A percentile compares a stretch with the other conserved stretches of the same genome.
Conservation (phyloP, 2,888 invertebrate species). For the Drosophila recens region DNA sequence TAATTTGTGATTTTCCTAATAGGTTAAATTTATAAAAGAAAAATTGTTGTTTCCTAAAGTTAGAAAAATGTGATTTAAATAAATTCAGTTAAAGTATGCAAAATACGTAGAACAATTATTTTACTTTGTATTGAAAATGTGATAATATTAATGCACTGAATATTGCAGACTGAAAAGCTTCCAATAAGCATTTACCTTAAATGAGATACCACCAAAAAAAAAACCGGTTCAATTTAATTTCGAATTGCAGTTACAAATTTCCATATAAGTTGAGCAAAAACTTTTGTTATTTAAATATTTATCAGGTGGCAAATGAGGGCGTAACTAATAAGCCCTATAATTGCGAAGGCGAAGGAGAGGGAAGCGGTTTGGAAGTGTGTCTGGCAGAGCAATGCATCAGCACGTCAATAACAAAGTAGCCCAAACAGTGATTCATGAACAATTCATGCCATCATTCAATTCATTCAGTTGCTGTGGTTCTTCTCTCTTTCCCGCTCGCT, state of each 20-base stretch:
- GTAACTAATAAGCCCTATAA: slow-evolving; percentile 5
- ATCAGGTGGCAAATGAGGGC: slow-evolving; percentile 8
- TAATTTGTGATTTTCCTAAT: no score
- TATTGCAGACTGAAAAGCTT: background rate
- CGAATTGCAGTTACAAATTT: background rate
- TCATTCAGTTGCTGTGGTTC: slow-evolving; percentile 19
- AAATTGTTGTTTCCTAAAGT: background rate
- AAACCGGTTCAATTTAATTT: slow-evolving; percentile 5
- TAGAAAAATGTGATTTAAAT: background rate
- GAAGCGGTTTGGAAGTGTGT: background rate
- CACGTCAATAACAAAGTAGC: slow-evolving; percentile 8
- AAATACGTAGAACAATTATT: background rate
- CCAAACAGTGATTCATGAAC: slow-evolving; percentile 29
- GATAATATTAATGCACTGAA: background rate
- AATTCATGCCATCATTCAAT: slow-evolving; percentile 20
- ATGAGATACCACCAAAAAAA: background rate
- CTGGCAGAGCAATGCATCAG: background rate
- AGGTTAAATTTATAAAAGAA: no score
- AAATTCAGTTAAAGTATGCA: background rate
- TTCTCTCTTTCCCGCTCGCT: background rate
- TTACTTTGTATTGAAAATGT: background rate
- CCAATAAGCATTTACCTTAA: background rate
- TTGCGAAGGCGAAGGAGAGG: background rate
- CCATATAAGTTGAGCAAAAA: background rate
- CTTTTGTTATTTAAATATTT: background rate